These are phyloP conservation scores for Antechinus flavipes DNA, from an alignment of 2,113 vertebrate genomes.

Conservation along the genomic window DNA sequence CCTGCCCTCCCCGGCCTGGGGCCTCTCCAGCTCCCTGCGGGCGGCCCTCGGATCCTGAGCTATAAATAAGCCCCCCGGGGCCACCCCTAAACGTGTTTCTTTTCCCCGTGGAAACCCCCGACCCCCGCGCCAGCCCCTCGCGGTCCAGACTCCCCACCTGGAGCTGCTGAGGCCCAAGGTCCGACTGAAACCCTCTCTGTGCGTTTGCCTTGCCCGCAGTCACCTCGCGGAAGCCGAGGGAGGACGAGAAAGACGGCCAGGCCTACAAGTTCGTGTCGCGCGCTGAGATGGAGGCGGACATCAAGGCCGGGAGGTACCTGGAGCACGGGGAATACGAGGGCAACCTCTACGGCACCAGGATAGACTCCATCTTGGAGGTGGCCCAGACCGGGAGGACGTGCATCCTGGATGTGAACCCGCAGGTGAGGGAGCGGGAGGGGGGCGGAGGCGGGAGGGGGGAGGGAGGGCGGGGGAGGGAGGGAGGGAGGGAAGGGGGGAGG, in stretches of 20 bases:
- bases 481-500: too few species aligned
- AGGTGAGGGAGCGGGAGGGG: conserved; percentile 83
- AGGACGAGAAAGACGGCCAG: conserved; percentile 96
- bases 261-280: conserved; percentile 95
- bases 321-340: conserved; percentile 98
- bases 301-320: conserved; percentile 95
- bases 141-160: too few species aligned
- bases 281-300: conserved; percentile 94
- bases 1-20: too few species aligned
- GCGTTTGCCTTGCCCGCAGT: conserved; percentile 82
- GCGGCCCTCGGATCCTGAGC: too few species aligned
- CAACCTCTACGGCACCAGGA: conserved; percentile 99
- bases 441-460: too few species aligned
- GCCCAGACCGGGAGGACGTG: conserved; percentile 93
- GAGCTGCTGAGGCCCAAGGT: too few species aligned
- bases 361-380: conserved; percentile 97
- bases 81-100: neutral
- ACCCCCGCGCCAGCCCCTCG: neutral
- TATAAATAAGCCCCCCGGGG: too few species aligned
- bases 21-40: too few species aligned
- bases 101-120: neutral
- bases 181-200: too few species aligned
- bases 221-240: conserved; percentile 94
- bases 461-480: too few species aligned
- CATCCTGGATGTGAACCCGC: conserved; percentile 98